phyloP scores from a whole-genome alignment of 92 coral and sea anemone species.

The Epizoanthus scotinus region DNA sequence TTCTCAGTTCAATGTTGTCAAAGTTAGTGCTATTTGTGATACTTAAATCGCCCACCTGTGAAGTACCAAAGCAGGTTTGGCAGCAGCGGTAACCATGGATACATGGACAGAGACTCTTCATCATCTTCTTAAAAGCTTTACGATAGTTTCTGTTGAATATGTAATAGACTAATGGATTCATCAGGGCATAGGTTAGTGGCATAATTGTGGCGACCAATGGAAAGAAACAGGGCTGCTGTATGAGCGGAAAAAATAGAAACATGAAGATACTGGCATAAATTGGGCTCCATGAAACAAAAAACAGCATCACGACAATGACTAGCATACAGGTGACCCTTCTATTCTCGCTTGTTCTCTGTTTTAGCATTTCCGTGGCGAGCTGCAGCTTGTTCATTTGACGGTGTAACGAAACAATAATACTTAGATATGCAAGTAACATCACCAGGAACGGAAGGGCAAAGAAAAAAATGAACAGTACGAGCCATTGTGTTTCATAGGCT shows the following conservation, averaged over 20 bases:
- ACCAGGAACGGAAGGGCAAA: slow-evolving; percentile 1
- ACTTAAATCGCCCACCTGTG: too few species aligned
- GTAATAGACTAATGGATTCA: slow-evolving; percentile 18
- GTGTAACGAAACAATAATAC: background rate
- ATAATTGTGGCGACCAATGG: background rate
- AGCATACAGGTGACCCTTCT: slow-evolving; percentile 19
- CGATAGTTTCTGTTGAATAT: slow-evolving; percentile 29
- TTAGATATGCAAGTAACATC: slow-evolving; percentile 3
- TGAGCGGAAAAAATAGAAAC: background rate
- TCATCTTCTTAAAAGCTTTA: background rate
- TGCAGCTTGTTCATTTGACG: slow-evolving; percentile 13
- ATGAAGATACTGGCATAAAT: background rate
- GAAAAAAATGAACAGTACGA: background rate
- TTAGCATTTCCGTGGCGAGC: background rate
- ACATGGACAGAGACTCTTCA: background rate
- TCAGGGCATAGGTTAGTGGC: background rate
- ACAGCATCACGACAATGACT: background rate
- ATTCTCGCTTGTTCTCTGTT: slow-evolving; percentile 19
- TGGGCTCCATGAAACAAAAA: slow-evolving; percentile 26
- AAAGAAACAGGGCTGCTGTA: slow-evolving; percentile 13
- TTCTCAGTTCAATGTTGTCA: too few species aligned
- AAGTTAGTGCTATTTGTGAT: too few species aligned
- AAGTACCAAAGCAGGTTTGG: background rate
- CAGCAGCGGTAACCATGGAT: background rate
- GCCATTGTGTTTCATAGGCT: slow-evolving; percentile 7